Conservation (phyloP, 2,113 vertebrate species). For the Gymnocephalus cernua region DNA sequence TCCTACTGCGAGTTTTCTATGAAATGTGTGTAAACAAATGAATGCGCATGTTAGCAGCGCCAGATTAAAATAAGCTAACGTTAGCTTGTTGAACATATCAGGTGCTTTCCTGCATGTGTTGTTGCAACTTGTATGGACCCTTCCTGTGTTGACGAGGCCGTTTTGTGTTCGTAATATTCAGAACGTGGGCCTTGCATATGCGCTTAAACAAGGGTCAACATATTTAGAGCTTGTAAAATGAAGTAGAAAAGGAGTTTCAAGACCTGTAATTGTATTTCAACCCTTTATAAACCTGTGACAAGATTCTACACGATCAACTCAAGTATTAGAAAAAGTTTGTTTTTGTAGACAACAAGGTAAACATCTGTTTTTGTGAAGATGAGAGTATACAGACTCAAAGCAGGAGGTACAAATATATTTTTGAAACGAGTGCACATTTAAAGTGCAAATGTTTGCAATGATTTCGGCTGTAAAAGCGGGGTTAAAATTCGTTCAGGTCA, state of each 20-base stretch:
- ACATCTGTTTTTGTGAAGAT: neutral
- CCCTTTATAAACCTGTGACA: neutral
- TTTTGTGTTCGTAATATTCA: neutral
- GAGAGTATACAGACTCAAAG: neutral
- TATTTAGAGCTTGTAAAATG: neutral
- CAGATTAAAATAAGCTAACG: neutral
- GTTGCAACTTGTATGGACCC: neutral
- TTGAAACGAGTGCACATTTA: neutral
- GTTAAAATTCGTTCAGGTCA: neutral
- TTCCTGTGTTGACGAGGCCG: neutral
- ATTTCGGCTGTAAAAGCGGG: neutral
- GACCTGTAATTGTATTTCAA: neutral
- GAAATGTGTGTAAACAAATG: neutral
- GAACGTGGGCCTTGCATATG: neutral
- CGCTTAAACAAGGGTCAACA: neutral
- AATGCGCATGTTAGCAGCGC: slow-evolving; percentile 25
- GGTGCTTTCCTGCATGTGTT: neutral
- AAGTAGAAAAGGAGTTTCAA: neutral
- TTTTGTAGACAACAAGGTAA: neutral
- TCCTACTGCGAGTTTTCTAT: neutral
- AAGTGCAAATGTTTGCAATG: neutral
- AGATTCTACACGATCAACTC: no score
- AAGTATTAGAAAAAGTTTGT: neutral
- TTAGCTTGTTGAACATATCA: neutral
- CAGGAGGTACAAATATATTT: neutral